A percentile compares a stretch with the other conserved stretches of the same genome.
phyloP scores from a whole-genome alignment of 1,140 invertebrate genomes.

The Penaeus indicus region DNA sequence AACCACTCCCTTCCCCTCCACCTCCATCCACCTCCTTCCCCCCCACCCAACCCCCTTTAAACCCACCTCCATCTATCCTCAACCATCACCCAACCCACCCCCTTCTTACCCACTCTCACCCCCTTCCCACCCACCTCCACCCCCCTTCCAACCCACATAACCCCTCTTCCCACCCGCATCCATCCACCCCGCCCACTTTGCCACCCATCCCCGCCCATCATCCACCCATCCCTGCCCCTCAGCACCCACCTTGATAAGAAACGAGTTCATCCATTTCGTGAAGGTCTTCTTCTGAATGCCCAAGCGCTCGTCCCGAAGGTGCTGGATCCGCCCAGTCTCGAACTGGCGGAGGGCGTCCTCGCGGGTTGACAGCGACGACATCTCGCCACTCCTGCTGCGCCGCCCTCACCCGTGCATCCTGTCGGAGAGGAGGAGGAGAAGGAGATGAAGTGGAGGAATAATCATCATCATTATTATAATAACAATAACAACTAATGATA shows the following conservation, averaged over 20 bases:
- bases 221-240: neutral
- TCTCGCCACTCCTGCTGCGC: constrained; percentile 26
- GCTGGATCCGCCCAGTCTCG: constrained; percentile 95
- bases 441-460: neutral
- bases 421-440: neutral
- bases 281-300: constrained; percentile 99
- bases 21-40: too few relatives aligned
- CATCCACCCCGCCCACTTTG: neutral
- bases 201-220: neutral
- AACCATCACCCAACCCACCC: neutral
- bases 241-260: constrained; percentile 87
- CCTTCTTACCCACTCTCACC: neutral
- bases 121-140: neutral
- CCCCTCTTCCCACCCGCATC: neutral
- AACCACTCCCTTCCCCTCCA: too few relatives aligned
- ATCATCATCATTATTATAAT: too few relatives aligned
- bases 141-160: neutral
- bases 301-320: constrained; percentile 95
- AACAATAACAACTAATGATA: neutral
- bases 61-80: neutral
- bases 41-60: neutral
- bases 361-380: constrained; percentile 37
- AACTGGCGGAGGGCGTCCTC: constrained; percentile 92
- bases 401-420: constrained; percentile 42
- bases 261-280: constrained; percentile 99